Conservation (phyloP, 2,888 invertebrate species). For the Encarsia formosa region DNA sequence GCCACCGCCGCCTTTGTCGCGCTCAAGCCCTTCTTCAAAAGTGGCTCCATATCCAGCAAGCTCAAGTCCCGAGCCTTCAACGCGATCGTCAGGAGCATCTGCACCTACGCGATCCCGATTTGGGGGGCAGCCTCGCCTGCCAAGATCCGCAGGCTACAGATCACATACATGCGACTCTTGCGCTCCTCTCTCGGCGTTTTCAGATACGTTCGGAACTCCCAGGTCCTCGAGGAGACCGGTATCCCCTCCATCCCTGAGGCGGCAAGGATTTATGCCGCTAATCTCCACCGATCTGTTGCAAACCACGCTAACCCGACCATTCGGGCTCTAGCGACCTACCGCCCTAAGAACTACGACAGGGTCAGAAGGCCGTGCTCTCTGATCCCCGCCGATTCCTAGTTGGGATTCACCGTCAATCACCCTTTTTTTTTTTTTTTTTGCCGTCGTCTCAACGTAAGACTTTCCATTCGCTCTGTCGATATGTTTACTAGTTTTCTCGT, state of each 20-base stretch:
- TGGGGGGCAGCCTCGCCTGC: not conserved
- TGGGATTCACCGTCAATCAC: too few relatives aligned
- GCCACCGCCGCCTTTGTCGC: not conserved
- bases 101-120: constrained; percentile 15
- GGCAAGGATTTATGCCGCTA: not conserved
- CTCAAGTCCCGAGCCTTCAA: constrained; percentile 18
- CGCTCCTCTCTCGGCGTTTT: not conserved
- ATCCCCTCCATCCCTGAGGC: not conserved
- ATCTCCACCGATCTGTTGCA: not conserved
- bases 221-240: constrained; percentile 3
- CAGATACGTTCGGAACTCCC: constrained; percentile 7
- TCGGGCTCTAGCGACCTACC: not conserved
- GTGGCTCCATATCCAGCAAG: not conserved
- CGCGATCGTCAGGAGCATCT: constrained; percentile 18
- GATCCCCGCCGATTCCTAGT: not conserved
- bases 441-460: too few relatives aligned
- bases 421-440: too few relatives aligned
- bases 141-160: not conserved
- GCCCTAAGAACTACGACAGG: not conserved
- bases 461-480: too few relatives aligned
- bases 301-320: constrained; percentile 1
- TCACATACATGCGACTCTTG: constrained; percentile 1
- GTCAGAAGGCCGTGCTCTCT: not conserved
- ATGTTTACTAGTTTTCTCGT: too few relatives aligned
- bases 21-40: constrained; percentile 14